Base-by-base conservation (phyloP, 2,797 vertebrate species). In the Serranus cabrilla region DNA sequence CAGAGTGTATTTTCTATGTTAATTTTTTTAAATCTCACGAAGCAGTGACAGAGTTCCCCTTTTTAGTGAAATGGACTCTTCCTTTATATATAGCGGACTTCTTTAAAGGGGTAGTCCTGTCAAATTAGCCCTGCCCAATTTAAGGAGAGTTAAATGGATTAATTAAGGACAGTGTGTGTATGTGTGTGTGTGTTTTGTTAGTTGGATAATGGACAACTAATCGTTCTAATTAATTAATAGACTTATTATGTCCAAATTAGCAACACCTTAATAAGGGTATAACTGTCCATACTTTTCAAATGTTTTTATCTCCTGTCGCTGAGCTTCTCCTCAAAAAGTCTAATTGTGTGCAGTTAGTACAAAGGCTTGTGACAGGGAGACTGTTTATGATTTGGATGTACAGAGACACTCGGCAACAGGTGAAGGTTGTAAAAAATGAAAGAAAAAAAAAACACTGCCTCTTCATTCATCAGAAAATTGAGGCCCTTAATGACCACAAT, bases 41-140 rank as follows among this genome's bases (percentile, higher is more conserved):
- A 46, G 46, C 9, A 3, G 3, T 17, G 20, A 18, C 2, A 11
- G 16, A 60, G 16, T 47, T 37, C 71, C 81, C 83, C 76, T 72
- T 84, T 68, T 76, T 21, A 1, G 23, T 37, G 60, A 77, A 93
- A 92, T 96, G 93, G 94, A 85, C 84, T 88, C 37, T 87, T 92
- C 94, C 90, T 11, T 42, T 63, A 39, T 78, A 46, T 82, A 49
- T 43, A 60, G 76, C 21, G 69, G 86, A 87, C 51, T 72, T 78
- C 61, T 91, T 94, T 93, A 94, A 95, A 93, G 93, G 74, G 80
- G 27, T 69, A 91, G 85, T 87, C 71, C 73, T 80, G 79, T 89
- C 74, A 91, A 91, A 88, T 82, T 47, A 69, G 54, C 42, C 3
- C 2, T 34, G 21, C 10, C n/a, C 50, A 46, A 76, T 80, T 68